Evolutionary conservation across 1,140 invertebrate genomes (phyloP).

Genomic region (Solenopsis fugax): DNA sequence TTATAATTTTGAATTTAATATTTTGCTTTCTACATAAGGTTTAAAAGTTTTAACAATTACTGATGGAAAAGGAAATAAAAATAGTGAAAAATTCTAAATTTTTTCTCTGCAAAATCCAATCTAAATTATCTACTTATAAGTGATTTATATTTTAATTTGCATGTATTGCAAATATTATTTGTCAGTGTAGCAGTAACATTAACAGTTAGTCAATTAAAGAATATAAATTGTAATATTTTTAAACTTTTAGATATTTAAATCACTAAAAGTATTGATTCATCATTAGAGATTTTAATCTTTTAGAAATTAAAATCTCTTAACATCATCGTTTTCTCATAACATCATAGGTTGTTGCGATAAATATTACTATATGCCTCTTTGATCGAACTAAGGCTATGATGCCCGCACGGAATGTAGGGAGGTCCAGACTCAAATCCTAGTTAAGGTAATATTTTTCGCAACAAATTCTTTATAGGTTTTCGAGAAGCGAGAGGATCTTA

Average conservation of each 20-base stretch:
- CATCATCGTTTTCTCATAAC: too few species aligned
- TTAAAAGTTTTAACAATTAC: not conserved
- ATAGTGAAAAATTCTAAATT: not conserved
- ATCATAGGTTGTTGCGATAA: too few species aligned
- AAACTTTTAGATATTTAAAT: not conserved
- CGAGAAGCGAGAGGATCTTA: too few species aligned
- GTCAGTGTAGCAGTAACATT: not conserved
- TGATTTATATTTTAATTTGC: not conserved
- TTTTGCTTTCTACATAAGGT: too few species aligned
- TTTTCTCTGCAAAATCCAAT: not conserved
- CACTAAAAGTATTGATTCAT: not conserved
- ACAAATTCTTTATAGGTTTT: too few species aligned
- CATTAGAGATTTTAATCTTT: not conserved
- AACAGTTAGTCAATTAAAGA: not conserved
- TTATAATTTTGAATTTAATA: too few species aligned
- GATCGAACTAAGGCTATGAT: too few species aligned
- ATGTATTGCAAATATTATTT: not conserved
- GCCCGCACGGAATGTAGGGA: too few species aligned
- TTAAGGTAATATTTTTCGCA: too few species aligned
- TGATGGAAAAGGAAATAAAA: not conserved
- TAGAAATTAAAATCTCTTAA: too few species aligned
- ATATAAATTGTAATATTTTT: conserved; percentile 1
- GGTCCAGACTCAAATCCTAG: too few species aligned
- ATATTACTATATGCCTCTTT: too few species aligned
- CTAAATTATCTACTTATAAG: not conserved